phyloP scores from a whole-genome alignment of 2,113 vertebrate species.

The Poeciliopsis occidentalis region DNA sequence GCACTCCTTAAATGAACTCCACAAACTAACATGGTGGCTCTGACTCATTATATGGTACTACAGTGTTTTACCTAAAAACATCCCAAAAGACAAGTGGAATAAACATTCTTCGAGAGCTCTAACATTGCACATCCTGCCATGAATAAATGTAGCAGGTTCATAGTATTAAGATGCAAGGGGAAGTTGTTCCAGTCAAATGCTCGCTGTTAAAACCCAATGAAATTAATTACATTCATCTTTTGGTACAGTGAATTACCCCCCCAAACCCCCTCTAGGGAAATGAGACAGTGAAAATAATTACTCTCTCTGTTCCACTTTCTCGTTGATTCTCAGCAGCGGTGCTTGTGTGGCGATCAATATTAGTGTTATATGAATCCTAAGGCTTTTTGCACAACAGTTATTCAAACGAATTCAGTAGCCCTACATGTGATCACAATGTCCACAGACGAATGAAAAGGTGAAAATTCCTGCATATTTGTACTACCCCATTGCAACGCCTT shows the following conservation, averaged over 20 bases:
- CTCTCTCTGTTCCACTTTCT: conserved; percentile 35
- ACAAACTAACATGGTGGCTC: neutral
- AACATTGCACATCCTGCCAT: neutral
- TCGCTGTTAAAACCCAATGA: conserved; percentile 33
- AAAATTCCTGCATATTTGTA: no score
- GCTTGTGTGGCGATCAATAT: conserved; percentile 38
- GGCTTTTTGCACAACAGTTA: conserved; percentile 15
- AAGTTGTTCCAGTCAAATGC: conserved; percentile 14
- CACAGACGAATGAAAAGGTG: neutral
- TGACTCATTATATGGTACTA: neutral
- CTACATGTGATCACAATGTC: conserved; percentile 7
- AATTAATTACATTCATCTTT: conserved; percentile 60
- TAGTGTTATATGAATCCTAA: conserved; percentile 30
- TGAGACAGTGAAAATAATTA: conserved; percentile 55
- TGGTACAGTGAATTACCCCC: conserved; percentile 50
- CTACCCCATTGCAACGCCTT: neutral
- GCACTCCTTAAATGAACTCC: conserved; percentile 46
- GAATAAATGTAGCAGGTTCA: conserved; percentile 7
- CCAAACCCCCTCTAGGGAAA: conserved; percentile 30
- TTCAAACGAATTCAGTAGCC: conserved; percentile 12
- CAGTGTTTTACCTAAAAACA: neutral
- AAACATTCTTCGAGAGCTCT: neutral
- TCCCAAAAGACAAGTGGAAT: neutral
- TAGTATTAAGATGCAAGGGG: neutral
- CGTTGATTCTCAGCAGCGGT: conserved; percentile 22